Conservation (phyloP, 2,888 invertebrate species). For the Ceraclea dissimilis region DNA sequence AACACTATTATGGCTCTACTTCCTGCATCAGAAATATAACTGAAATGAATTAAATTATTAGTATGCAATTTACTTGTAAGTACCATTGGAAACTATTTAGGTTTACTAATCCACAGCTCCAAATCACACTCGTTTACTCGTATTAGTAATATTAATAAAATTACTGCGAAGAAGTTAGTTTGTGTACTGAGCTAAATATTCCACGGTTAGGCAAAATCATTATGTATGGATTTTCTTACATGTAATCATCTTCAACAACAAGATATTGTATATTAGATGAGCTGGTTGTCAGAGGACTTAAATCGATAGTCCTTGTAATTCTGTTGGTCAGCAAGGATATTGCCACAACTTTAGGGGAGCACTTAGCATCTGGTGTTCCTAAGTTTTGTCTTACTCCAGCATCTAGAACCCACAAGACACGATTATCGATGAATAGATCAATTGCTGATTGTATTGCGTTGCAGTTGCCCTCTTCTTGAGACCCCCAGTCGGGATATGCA, state of each 20-base stretch:
- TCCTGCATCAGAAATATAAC: constrained; percentile 45
- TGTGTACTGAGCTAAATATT: too few species aligned
- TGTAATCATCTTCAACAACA: constrained; percentile 44
- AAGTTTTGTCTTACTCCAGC: constrained; percentile 12
- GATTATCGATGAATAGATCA: constrained; percentile 16
- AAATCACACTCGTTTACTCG: too few species aligned
- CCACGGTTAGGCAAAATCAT: too few species aligned
- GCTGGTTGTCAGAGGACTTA: constrained; percentile 42
- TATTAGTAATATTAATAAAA: too few species aligned
- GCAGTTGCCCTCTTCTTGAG: constrained; percentile 19
- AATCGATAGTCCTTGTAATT: constrained; percentile 51
- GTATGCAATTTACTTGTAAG: too few species aligned
- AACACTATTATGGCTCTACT: constrained; percentile 42
- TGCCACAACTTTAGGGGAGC: constrained; percentile 54
- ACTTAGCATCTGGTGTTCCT: constrained; percentile 37
- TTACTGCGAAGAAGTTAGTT: too few species aligned
- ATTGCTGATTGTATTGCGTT: constrained; percentile 20
- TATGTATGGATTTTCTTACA: too few species aligned
- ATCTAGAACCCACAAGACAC: constrained; percentile 20
- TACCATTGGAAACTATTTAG: too few species aligned
- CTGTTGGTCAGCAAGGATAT: constrained; percentile 50
- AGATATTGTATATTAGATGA: constrained; percentile 52
- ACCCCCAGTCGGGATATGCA: constrained; percentile 18
- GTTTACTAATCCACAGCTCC: too few species aligned
- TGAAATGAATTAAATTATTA: too few species aligned